These are phyloP conservation scores for Taphrorychus bicolor DNA, from an alignment of 2,888 invertebrate genomes.

Conservation along the genomic window DNA sequence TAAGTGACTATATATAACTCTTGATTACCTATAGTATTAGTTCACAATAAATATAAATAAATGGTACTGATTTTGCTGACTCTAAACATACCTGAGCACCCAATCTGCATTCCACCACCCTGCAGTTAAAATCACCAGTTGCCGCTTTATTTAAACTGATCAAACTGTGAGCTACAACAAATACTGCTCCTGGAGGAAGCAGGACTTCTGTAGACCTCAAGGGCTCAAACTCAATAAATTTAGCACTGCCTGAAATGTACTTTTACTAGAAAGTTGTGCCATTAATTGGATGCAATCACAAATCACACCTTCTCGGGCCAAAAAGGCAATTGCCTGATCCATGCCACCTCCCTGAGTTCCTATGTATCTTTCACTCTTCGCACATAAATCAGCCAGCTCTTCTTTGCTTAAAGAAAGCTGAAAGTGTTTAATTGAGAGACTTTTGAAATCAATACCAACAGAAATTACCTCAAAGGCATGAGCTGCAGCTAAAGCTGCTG, in stretches of 20 bases:
- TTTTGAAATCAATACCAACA: neutral
- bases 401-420: conserved; percentile 54
- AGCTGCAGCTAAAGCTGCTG: conserved; percentile 82
- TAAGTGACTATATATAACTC: too few relatives aligned
- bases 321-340: conserved; percentile 98
- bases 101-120: conserved; percentile 94
- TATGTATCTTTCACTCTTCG: conserved; percentile 89
- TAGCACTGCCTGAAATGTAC: conserved; percentile 73
- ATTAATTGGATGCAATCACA: neutral
- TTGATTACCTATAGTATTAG: too few relatives aligned
- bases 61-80: neutral
- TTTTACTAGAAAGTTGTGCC: neutral
- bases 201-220: conserved; percentile 77
- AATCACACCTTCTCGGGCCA: conserved; percentile 75
- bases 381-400: conserved; percentile 83
- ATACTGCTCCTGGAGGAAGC: conserved; percentile 82
- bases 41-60: too few relatives aligned
- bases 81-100: conserved; percentile 77
- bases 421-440: too few relatives aligned
- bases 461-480: conserved; percentile 68
- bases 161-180: conserved; percentile 93
- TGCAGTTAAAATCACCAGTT: conserved; percentile 86
- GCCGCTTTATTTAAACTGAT: conserved; percentile 94
- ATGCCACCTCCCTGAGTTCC: conserved; percentile 99
- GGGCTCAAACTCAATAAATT: conserved; percentile 94